Evolutionary conservation across 2,113 vertebrate genomes (phyloP).

Genomic region (Chionomys nivalis): DNA sequence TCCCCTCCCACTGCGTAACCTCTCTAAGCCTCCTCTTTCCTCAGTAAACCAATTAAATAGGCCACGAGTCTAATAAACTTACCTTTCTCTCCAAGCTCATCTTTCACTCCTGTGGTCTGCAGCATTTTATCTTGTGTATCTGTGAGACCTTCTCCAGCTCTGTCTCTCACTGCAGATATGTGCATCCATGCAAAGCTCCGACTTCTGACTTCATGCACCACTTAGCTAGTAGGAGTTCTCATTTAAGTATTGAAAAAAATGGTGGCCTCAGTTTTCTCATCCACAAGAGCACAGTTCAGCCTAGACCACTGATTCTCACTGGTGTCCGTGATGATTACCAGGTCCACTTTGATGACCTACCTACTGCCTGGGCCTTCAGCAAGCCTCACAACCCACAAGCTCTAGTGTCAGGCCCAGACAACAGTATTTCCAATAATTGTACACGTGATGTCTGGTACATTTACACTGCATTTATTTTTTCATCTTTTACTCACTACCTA

Average conservation of each 20-base stretch:
- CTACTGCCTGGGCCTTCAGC: too few species aligned
- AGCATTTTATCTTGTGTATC: background rate
- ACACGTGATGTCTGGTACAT: background rate
- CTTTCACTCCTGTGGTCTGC: accelerated
- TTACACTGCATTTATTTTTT: background rate
- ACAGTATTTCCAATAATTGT: background rate
- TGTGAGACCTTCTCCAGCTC: background rate
- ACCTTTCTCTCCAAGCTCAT: accelerated
- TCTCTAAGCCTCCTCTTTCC: background rate
- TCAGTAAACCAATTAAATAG: background rate
- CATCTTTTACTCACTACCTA: background rate
- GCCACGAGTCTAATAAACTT: background rate
- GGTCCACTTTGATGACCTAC: accelerated
- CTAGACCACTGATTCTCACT: background rate
- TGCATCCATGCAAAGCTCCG: background rate
- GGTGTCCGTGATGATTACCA: background rate
- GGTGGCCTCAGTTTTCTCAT: background rate
- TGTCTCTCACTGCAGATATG: background rate
- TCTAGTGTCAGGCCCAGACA: too few species aligned
- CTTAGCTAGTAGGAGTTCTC: background rate
- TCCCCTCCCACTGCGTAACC: too few species aligned
- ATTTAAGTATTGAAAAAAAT: background rate
- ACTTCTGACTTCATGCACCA: background rate
- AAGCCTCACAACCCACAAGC: too few species aligned
- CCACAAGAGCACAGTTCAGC: background rate